Evolutionary conservation across 2,888 invertebrate genomes (phyloP).

Genomic region (Mesorhabditis spiculigera): DNA sequence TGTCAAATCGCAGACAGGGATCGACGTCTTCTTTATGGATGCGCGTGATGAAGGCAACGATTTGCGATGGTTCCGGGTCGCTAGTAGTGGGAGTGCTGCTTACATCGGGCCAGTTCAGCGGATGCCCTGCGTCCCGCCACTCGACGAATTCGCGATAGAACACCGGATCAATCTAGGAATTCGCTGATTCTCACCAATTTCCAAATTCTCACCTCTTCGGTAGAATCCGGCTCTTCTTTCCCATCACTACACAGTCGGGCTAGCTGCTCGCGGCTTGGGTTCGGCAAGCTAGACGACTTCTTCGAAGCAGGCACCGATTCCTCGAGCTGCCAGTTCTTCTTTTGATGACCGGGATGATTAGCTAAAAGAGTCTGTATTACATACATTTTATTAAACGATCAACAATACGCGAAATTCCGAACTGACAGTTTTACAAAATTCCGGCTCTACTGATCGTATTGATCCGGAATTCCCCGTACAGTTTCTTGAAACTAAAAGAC

Average conservation of each 20-base stretch:
- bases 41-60: constrained; percentile 68
- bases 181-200: not conserved
- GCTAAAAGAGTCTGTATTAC: not conserved
- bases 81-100: not conserved
- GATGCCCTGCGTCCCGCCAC: constrained; percentile 67
- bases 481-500: too few species aligned
- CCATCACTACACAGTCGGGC: not conserved
- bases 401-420: too few species aligned
- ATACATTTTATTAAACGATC: too few species aligned
- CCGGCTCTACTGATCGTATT: too few species aligned
- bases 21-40: constrained; percentile 73
- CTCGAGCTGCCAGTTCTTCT: not conserved
- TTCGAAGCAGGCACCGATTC: not conserved
- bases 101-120: constrained; percentile 31
- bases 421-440: too few species aligned
- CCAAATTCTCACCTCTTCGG: constrained; percentile 7
- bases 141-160: constrained; percentile 70
- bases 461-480: too few species aligned
- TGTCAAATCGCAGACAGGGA: constrained; percentile 64
- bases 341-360: not conserved
- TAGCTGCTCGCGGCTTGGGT: not conserved
- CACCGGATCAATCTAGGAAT: constrained; percentile 69
- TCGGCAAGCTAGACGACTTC: constrained; percentile 1
- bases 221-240: not conserved
- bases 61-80: constrained; percentile 61